Evolutionary conservation across 30 jellyfish, hydroid and myxozoan genomes (phyloP).

Genomic region (Rhopilema esculentum): DNA sequence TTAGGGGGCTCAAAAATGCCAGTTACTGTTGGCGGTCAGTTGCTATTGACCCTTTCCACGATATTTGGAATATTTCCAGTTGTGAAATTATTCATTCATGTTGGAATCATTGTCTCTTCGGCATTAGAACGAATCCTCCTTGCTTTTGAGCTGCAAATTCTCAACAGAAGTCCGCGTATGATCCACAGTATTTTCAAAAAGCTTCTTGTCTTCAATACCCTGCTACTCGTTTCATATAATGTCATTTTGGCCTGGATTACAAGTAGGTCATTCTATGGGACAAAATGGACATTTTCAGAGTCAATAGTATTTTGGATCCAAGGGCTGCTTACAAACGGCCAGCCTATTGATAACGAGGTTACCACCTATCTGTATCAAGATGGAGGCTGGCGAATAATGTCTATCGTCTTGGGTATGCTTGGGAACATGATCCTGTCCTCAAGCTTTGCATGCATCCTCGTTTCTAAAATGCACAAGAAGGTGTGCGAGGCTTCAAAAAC

Average conservation of each 20-base stretch:
- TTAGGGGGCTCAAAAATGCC: constrained; percentile 48
- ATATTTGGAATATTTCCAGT: constrained; percentile 57
- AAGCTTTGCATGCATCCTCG: constrained; percentile 51
- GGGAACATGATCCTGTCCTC: constrained; percentile 21
- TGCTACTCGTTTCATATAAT: constrained; percentile 39
- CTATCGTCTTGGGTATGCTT: constrained; percentile 41
- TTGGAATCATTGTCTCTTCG: constrained; percentile 19
- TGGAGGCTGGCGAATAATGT: constrained; percentile 75
- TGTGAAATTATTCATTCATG: constrained; percentile 41
- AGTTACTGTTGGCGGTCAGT: constrained; percentile 38
- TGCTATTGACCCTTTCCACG: constrained; percentile 26
- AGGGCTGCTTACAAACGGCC: constrained; percentile 42
- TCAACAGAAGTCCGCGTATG: constrained; percentile 68
- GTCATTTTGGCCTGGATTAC: constrained; percentile 36
- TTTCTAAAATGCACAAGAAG: constrained; percentile 12
- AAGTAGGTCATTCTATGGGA: constrained; percentile 28
- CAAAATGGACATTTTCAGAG: constrained; percentile 62
- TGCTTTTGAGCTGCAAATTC: constrained; percentile 53
- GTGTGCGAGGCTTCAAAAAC: constrained; percentile 49
- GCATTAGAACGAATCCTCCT: constrained; percentile 39
- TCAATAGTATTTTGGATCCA: constrained; percentile 40
- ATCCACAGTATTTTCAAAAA: constrained; percentile 44
- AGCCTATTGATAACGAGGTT: not conserved
- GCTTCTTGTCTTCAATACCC: constrained; percentile 16
- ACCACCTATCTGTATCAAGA: constrained; percentile 15